Evolutionary conservation across 2,888 invertebrate species (phyloP).

Genomic region (Mythimna lalbum): DNA sequence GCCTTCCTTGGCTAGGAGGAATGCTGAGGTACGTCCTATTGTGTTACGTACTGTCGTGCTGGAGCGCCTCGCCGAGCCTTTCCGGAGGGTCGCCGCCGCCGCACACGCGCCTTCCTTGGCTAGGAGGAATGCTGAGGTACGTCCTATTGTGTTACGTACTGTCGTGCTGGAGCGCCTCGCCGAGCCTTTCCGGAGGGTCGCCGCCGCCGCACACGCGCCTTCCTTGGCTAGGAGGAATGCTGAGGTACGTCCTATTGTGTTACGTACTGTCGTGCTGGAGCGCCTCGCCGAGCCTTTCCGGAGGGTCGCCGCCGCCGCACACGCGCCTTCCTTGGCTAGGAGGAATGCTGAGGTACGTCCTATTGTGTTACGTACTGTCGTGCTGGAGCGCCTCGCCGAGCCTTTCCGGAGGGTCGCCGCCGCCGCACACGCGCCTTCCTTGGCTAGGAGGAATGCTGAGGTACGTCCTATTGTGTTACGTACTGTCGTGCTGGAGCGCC

Average conservation of each 20-base stretch:
- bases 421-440: conserved; percentile 53
- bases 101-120: conserved; percentile 56
- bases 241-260: conserved; percentile 63
- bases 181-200: conserved; percentile 69
- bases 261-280: too few relatives aligned
- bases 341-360: conserved; percentile 72
- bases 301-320: conserved; percentile 44
- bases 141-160: background rate
- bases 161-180: conserved; percentile 68
- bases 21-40: conserved; percentile 69
- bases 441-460: conserved; percentile 70
- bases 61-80: conserved; percentile 76
- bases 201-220: conserved; percentile 53
- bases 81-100: conserved; percentile 60
- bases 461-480: conserved; percentile 53
- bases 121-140: conserved; percentile 73
- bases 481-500: conserved; percentile 77
- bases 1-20: conserved; percentile 61
- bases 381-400: conserved; percentile 70
- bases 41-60: too few relatives aligned
- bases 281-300: conserved; percentile 75
- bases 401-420: conserved; percentile 67
- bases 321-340: conserved; percentile 59
- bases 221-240: conserved; percentile 66
- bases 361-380: too few relatives aligned